These are phyloP conservation scores for Chrysocyon brachyurus DNA, from an alignment of 2,797 vertebrate genomes.

Conservation along the genomic window DNA sequence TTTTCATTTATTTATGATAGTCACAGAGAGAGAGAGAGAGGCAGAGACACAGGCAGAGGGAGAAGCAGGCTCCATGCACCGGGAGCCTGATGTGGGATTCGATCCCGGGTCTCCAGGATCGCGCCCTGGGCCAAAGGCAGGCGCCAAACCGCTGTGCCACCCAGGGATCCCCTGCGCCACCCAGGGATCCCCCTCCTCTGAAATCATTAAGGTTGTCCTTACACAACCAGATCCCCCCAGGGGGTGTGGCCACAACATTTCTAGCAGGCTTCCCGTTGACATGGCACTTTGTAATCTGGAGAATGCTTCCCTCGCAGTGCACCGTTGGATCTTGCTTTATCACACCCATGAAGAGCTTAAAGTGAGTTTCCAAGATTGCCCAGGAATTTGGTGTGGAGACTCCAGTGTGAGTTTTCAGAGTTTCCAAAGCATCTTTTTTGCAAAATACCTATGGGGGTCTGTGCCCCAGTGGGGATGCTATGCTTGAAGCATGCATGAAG, in stretches of 20 bases:
- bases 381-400: background rate
- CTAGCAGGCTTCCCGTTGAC: background rate
- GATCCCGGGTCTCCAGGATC: too few species aligned
- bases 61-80: too few species aligned
- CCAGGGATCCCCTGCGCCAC: too few species aligned
- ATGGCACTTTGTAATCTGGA: accelerated
- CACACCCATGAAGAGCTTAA: background rate
- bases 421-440: background rate
- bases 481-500: background rate
- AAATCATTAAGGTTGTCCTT: background rate
- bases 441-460: background rate
- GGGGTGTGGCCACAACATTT: background rate
- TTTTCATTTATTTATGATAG: too few species aligned
- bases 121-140: too few species aligned
- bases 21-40: too few species aligned
- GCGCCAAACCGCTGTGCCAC: too few species aligned
- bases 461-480: accelerated
- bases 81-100: too few species aligned
- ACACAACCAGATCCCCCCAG: background rate
- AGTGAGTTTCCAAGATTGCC: background rate
- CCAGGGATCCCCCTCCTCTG: background rate
- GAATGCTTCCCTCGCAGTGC: background rate
- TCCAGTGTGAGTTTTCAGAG: background rate
- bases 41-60: too few species aligned
- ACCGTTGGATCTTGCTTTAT: background rate